These are phyloP conservation scores for Dallia pectoralis DNA, from an alignment of 2,797 vertebrate genomes.

Conservation along the genomic window DNA sequence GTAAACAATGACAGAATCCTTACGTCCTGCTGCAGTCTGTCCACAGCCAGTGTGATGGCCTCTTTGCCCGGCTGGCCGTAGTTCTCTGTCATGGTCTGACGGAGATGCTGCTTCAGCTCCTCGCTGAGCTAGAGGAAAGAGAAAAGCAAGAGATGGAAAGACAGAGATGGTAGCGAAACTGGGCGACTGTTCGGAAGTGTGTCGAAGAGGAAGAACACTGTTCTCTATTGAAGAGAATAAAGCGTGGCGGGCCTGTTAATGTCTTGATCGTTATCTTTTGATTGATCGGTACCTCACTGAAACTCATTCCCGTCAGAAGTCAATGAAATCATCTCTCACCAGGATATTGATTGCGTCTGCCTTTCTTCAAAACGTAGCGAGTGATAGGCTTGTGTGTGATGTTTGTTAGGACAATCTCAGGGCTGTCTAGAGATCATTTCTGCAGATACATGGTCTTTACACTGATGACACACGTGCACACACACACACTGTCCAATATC, in stretches of 20 bases:
- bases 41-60: conserved; percentile 77
- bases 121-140: conserved; percentile 75
- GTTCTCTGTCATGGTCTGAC: conserved; percentile 77
- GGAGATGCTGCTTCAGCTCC: conserved; percentile 82
- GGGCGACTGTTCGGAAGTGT: not conserved
- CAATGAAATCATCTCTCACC: not conserved
- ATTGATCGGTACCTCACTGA: not conserved
- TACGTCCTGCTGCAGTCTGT: conserved; percentile 86
- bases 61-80: conserved; percentile 75
- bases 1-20: conserved; percentile 28
- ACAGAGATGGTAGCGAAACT: not conserved
- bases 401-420: not conserved
- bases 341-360: conserved; percentile 10
- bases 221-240: not conserved
- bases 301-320: not conserved
- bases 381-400: conserved; percentile 32
- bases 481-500: not conserved
- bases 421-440: conserved; percentile 8
- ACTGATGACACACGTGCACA: conserved; percentile 8
- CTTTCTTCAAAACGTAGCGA: conserved; percentile 26
- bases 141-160: not conserved
- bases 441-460: conserved; percentile 14
- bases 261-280: not conserved
- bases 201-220: not conserved
- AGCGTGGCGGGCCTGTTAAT: not conserved